These are phyloP conservation scores for Ptilorrhoa leucosticta DNA, from an alignment of 2,113 vertebrate species.

Conservation along the genomic window DNA sequence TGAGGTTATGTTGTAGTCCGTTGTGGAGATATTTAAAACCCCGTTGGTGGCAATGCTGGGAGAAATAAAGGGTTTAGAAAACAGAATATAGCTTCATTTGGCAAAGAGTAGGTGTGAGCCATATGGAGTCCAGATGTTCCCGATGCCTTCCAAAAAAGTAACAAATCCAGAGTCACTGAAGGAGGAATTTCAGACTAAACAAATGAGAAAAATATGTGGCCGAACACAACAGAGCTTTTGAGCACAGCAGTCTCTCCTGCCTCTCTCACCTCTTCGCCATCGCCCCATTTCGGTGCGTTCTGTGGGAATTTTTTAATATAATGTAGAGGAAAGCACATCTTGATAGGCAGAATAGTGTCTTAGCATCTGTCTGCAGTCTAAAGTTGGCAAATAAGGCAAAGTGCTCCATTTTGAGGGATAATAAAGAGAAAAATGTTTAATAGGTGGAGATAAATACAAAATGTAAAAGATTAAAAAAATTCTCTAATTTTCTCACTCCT, in stretches of 20 bases:
- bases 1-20: neutral
- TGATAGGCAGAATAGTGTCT: neutral
- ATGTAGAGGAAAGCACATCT: neutral
- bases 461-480: accelerated
- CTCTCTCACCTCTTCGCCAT: neutral
- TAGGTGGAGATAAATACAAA: neutral
- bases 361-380: neutral
- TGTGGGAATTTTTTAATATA: constrained; percentile 17
- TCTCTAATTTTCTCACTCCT: neutral
- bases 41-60: neutral
- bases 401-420: neutral
- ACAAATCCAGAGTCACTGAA: constrained; percentile 36
- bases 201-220: constrained; percentile 52
- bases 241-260: neutral
- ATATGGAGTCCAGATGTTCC: constrained; percentile 74
- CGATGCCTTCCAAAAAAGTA: constrained; percentile 15
- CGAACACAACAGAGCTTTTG: constrained; percentile 43
- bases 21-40: constrained; percentile 22
- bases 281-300: accelerated
- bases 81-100: constrained; percentile 7
- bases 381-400: neutral
- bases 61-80: constrained; percentile 21
- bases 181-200: constrained; percentile 72
- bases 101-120: neutral
- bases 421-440: neutral